These are phyloP conservation scores for Thysanoteuthis rhombus DNA, from an alignment of 2,888 invertebrate species.

Conservation along the genomic window DNA sequence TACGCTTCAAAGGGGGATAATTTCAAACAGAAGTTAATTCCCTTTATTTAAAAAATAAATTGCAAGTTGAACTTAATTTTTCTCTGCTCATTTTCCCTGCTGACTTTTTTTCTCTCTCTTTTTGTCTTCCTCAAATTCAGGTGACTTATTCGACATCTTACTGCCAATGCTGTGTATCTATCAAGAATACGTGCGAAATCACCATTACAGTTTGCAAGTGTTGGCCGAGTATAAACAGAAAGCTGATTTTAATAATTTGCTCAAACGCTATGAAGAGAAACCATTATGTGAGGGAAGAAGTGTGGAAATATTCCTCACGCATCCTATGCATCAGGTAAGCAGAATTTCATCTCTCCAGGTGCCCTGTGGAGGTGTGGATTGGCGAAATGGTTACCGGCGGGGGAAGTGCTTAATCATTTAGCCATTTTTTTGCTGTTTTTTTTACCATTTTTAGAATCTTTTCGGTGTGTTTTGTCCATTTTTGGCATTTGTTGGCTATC, in stretches of 20 bases:
- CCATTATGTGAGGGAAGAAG: slow-evolving; percentile 85
- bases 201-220: slow-evolving; percentile 88
- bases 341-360: no score
- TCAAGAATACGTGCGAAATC: slow-evolving; percentile 93
- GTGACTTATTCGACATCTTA: slow-evolving; percentile 93
- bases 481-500: no score
- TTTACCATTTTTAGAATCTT: no score
- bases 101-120: neutral
- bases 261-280: slow-evolving; percentile 85
- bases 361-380: no score
- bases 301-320: slow-evolving; percentile 87
- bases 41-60: neutral
- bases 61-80: neutral
- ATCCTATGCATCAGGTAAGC: slow-evolving; percentile 91
- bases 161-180: slow-evolving; percentile 94
- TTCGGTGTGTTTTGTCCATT: no score
- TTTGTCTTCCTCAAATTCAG: slow-evolving; percentile 70
- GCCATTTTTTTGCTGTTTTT: no score
- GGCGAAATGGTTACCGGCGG: no score
- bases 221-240: slow-evolving; percentile 91
- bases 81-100: neutral
- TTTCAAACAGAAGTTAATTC: no score
- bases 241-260: slow-evolving; percentile 79
- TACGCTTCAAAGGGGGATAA: no score
- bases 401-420: no score